Evolutionary conservation across 2,888 invertebrate species (phyloP).

Genomic region (Pardosa pseudoannulata): DNA sequence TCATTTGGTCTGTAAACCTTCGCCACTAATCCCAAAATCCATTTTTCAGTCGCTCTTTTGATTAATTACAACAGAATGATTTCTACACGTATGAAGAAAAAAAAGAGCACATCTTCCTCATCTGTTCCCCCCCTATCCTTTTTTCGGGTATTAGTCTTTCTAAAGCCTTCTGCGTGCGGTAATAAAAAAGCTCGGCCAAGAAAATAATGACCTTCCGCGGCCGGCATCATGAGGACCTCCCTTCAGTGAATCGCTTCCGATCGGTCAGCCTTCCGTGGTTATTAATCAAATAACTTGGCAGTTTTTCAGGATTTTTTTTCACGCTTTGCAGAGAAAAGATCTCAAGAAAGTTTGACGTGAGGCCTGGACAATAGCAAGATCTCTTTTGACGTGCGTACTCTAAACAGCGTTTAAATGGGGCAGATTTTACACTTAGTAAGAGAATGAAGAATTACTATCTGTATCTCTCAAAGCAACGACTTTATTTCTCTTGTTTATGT

Average conservation of each 20-base stretch:
- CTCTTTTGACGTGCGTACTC: too few species aligned
- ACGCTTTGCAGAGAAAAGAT: background rate
- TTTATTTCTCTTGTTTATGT: too few species aligned
- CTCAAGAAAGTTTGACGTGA: background rate
- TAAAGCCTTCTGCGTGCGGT: background rate
- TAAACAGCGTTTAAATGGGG: too few species aligned
- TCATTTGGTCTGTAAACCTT: background rate
- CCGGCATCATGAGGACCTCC: conserved; percentile 1
- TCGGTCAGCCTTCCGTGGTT: background rate
- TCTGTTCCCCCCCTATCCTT: too few species aligned
- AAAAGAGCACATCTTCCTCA: background rate
- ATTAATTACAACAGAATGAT: background rate
- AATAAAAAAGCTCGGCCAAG: background rate
- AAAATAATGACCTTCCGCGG: conserved; percentile 1
- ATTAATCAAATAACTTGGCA: conserved; percentile 3
- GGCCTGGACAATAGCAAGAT: background rate
- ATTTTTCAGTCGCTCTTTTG: background rate
- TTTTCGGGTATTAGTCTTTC: background rate
- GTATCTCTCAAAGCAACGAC: too few species aligned
- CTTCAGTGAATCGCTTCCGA: conserved; percentile 5
- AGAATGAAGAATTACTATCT: too few species aligned
- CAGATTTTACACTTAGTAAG: too few species aligned
- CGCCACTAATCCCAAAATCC: background rate
- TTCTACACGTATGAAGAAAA: background rate
- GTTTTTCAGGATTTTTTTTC: background rate